A percentile compares a stretch with the other conserved stretches of the same genome.
Evolutionary conservation across 2,888 invertebrate species (phyloP).

Genomic region (Formica aserva): DNA sequence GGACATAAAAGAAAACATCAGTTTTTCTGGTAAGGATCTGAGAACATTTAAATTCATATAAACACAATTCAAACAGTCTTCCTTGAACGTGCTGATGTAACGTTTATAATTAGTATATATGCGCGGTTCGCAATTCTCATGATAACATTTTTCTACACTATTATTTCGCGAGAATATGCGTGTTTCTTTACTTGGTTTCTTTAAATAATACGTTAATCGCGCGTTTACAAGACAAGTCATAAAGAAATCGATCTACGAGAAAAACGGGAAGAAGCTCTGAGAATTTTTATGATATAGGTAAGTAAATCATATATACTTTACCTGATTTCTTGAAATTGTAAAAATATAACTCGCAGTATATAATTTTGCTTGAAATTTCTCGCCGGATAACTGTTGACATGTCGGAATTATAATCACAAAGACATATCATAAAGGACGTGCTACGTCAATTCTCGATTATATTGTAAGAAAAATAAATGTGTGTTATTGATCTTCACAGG

Average conservation of each 20-base stretch:
- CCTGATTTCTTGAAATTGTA: neutral
- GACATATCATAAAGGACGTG: neutral
- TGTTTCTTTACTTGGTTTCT: neutral
- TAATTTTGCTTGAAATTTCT: neutral
- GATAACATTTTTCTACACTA: too few relatives aligned
- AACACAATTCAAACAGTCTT: conserved; percentile 24
- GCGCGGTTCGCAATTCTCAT: neutral
- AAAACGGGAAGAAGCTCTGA: neutral
- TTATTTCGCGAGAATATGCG: neutral
- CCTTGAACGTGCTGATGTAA: neutral
- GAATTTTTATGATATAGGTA: neutral
- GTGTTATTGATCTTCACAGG: neutral
- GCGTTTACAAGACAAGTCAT: neutral
- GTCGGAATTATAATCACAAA: neutral
- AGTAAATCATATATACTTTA: neutral
- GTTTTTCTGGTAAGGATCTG: neutral
- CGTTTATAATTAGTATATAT: neutral
- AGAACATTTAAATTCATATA: neutral
- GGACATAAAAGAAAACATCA: neutral
- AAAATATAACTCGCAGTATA: neutral
- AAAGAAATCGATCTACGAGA: neutral
- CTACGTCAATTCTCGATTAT: neutral
- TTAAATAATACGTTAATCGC: neutral
- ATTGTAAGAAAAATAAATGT: neutral
- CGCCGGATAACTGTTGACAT: neutral